These are phyloP conservation scores for Branchinecta lynchi DNA, from an alignment of 1,140 invertebrate genomes.

Conservation along the genomic window DNA sequence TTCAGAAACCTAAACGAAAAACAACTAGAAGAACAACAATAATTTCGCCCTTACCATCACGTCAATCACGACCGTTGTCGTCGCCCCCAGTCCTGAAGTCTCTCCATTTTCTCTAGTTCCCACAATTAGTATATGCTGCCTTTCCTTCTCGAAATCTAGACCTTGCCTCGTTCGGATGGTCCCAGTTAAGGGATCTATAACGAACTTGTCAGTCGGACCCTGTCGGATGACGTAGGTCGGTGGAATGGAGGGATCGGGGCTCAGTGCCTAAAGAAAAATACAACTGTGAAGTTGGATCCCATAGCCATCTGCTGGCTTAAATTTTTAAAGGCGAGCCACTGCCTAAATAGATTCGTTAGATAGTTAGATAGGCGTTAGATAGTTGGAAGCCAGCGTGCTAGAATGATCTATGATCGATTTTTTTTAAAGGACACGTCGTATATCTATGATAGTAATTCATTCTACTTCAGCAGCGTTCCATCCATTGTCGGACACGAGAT, in stretches of 20 bases:
- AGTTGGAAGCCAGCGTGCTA: too few relatives aligned
- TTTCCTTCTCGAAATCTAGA: constrained; percentile 60
- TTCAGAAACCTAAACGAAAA: background rate
- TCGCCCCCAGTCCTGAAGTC: constrained; percentile 46
- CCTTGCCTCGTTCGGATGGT: constrained; percentile 53
- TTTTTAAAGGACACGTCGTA: too few relatives aligned
- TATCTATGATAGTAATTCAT: too few relatives aligned
- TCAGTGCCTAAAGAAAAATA: constrained; percentile 40
- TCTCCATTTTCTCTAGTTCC: constrained; percentile 64
- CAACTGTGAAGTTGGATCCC: background rate
- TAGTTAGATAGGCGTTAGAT: too few relatives aligned
- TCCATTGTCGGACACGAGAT: too few relatives aligned
- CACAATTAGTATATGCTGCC: constrained; percentile 52
- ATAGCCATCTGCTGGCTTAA: background rate
- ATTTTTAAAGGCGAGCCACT: constrained; percentile 22
- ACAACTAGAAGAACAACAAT: background rate
- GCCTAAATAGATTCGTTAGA: too few relatives aligned
- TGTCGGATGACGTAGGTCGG: constrained; percentile 70
- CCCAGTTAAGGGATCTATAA: constrained; percentile 59
- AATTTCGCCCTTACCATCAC: constrained; percentile 45
- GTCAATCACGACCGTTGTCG: constrained; percentile 53
- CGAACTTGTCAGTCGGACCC: constrained; percentile 61
- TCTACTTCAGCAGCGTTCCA: too few relatives aligned
- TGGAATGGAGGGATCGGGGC: constrained; percentile 55
- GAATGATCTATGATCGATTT: too few relatives aligned